phyloP scores from a whole-genome alignment of 2,113 vertebrate species.

The Phalacrocorax aristotelis region DNA sequence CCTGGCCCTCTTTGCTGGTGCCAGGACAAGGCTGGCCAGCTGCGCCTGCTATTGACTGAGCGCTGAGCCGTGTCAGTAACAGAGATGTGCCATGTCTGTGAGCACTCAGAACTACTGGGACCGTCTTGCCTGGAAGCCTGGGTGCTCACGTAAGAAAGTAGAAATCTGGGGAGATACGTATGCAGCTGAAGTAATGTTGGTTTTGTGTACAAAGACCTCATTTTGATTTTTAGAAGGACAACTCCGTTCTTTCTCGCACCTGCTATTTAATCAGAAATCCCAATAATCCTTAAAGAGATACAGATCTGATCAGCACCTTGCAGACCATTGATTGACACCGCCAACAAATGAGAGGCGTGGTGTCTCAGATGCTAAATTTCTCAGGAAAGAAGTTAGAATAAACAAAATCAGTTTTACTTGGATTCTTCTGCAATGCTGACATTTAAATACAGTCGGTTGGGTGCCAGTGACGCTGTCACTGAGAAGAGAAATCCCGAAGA shows the following conservation, averaged over 20 bases:
- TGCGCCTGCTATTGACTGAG: background rate
- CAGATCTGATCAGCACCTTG: background rate
- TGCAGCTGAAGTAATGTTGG: background rate
- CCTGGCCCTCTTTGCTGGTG: background rate
- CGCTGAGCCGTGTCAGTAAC: fast-evolving
- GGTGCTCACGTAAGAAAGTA: background rate
- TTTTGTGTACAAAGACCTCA: background rate
- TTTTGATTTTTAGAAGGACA: background rate
- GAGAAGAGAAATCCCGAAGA: background rate
- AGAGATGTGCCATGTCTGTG: background rate
- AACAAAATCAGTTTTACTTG: background rate
- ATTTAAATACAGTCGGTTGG: background rate
- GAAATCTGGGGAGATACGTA: fast-evolving
- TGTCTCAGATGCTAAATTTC: background rate
- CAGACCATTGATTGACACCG: background rate
- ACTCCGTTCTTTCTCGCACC: background rate
- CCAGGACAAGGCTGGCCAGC: background rate
- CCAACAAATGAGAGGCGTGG: background rate
- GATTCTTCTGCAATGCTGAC: background rate
- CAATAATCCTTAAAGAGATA: background rate
- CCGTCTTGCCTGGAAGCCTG: background rate
- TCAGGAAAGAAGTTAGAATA: constrained; percentile 5
- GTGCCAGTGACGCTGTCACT: background rate
- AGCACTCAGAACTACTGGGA: background rate
- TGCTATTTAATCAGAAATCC: background rate